These are phyloP conservation scores for Leptobrachium leishanense DNA, from an alignment of 2,113 vertebrate genomes.

Conservation along the genomic window DNA sequence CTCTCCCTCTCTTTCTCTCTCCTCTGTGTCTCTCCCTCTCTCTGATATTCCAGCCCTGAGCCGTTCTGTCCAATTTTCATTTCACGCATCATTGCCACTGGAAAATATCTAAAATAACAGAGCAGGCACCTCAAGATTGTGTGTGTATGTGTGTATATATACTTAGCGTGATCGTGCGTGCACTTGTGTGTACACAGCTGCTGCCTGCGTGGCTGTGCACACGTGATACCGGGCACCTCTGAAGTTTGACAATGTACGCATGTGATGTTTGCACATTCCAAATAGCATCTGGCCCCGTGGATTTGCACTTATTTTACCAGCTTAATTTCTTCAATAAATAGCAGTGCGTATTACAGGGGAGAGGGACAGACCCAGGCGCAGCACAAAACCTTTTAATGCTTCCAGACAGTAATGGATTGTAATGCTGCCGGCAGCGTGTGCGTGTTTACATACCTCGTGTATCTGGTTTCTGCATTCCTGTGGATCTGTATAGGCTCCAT, in stretches of 20 bases:
- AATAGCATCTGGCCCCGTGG: background rate
- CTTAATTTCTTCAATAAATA: too few species aligned
- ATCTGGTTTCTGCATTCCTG: too few species aligned
- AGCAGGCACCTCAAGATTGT: conserved; percentile 50
- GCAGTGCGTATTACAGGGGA: too few species aligned
- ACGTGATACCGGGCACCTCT: background rate
- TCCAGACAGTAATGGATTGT: too few species aligned
- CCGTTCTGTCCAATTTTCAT: conserved; percentile 66
- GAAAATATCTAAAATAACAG: conserved; percentile 59
- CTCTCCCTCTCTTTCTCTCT: background rate
- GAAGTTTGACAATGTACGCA: background rate
- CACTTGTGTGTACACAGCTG: background rate
- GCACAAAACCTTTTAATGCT: too few species aligned
- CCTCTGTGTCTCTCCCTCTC: conserved; percentile 38
- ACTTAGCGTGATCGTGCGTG: background rate
- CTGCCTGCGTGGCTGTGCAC: background rate
- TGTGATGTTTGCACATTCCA: background rate
- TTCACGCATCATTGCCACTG: conserved; percentile 64
- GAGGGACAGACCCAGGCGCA: too few species aligned
- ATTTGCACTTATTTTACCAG: too few species aligned
- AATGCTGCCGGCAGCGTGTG: too few species aligned
- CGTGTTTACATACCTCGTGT: too few species aligned
- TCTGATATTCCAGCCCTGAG: conserved; percentile 55
- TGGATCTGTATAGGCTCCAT: too few species aligned
- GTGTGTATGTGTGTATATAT: conserved; percentile 16